These are phyloP conservation scores for Leptodirus hochenwartii DNA, from an alignment of 2,888 invertebrate genomes.

Conservation along the genomic window DNA sequence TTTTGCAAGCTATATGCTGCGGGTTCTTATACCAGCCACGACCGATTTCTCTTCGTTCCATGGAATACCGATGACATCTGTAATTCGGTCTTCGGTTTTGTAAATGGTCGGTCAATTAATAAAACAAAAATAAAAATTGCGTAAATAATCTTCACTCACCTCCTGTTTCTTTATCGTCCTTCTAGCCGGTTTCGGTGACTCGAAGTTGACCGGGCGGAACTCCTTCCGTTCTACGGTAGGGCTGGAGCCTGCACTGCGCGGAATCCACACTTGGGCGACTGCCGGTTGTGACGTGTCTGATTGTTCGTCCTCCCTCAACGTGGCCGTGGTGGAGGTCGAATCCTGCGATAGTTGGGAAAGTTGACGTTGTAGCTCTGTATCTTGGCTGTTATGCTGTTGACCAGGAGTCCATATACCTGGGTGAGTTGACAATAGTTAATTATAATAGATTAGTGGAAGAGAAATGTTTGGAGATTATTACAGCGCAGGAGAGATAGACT, in stretches of 20 bases:
- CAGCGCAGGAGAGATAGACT: constrained; percentile 2
- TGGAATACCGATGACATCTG: too few relatives aligned
- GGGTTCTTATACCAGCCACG: too few relatives aligned
- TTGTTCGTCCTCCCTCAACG: constrained; percentile 8
- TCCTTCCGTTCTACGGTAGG: constrained; percentile 56
- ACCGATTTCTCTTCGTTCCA: too few relatives aligned
- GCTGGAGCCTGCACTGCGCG: constrained; percentile 50
- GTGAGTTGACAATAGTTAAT: constrained; percentile 4
- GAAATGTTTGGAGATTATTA: too few relatives aligned
- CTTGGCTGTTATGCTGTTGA: constrained; percentile 15
- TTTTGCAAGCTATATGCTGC: too few relatives aligned
- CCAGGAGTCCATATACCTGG: constrained; percentile 44
- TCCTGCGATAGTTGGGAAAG: constrained; percentile 1
- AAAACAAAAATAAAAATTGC: too few relatives aligned
- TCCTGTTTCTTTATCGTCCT: constrained; percentile 24
- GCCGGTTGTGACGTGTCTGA: constrained; percentile 25
- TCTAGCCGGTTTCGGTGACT: constrained; percentile 43
- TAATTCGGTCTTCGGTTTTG: too few relatives aligned
- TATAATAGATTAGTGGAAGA: too few relatives aligned
- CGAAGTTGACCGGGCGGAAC: constrained; percentile 63
- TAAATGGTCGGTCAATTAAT: constrained; percentile 12
- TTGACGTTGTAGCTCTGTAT: constrained; percentile 8
- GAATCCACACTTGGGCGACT: constrained; percentile 61
- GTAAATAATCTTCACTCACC: too few relatives aligned
- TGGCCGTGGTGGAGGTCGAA: constrained; percentile 15